These are phyloP conservation scores for Oryzias melastigma DNA, from an alignment of 2,113 vertebrate species.

Conservation along the genomic window DNA sequence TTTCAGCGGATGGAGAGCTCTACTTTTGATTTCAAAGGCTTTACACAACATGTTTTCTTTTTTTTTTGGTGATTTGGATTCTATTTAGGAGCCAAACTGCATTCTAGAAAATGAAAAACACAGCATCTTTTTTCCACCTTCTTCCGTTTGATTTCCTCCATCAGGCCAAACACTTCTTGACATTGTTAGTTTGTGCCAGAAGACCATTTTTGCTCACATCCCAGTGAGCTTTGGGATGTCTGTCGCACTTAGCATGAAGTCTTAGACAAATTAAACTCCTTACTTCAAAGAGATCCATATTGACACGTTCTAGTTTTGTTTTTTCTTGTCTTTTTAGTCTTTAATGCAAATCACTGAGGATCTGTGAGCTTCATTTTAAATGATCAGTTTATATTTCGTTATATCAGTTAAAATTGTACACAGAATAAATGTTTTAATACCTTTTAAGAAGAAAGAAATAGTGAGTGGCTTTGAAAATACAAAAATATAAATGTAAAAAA, in stretches of 20 bases:
- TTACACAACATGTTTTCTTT: background rate
- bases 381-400: too few relatives aligned
- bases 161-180: constrained; percentile 3
- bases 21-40: background rate
- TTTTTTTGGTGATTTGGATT: constrained; percentile 14
- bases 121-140: background rate
- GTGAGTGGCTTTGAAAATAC: too few relatives aligned
- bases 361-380: too few relatives aligned
- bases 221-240: constrained; percentile 26
- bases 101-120: constrained; percentile 2
- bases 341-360: too few relatives aligned
- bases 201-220: constrained; percentile 34
- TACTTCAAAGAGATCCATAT: background rate
- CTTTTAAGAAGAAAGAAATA: too few relatives aligned
- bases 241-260: constrained; percentile 15
- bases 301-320: background rate
- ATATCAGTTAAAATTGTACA: too few relatives aligned
- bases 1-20: constrained; percentile 17
- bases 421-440: too few relatives aligned
- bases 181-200: constrained; percentile 30
- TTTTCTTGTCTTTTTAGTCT: too few relatives aligned
- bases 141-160: constrained; percentile 13
- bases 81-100: constrained; percentile 7
- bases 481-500: too few relatives aligned
- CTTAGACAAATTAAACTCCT: constrained; percentile 17